Evolutionary conservation across 2,113 vertebrate genomes (phyloP).

Genomic region (Axis porcinus): DNA sequence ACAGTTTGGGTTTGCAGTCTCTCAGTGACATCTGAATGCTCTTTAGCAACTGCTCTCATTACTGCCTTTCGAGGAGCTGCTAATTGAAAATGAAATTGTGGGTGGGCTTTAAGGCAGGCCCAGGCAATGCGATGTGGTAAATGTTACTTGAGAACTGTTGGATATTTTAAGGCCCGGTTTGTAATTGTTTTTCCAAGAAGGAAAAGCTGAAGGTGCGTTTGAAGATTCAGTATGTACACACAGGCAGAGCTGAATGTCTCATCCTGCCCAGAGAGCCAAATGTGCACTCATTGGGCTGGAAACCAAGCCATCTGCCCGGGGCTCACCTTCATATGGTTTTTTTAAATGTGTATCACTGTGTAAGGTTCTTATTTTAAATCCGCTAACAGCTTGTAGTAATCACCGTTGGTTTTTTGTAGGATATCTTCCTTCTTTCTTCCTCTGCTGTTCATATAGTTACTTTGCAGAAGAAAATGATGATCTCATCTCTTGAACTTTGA

Average conservation of each 20-base stretch:
- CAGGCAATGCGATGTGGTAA: constrained; percentile 23
- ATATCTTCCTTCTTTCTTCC: not conserved
- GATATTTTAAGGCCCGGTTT: not conserved
- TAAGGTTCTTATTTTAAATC: not conserved
- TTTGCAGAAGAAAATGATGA: not conserved
- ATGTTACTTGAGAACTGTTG: not conserved
- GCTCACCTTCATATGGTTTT: not conserved
- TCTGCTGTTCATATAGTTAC: not conserved
- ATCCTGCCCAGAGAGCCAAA: not conserved
- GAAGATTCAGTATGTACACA: not conserved
- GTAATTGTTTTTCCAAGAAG: constrained; percentile 20
- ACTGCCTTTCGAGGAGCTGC: constrained; percentile 80
- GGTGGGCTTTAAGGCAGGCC: constrained; percentile 78
- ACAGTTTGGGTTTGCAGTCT: constrained; percentile 85
- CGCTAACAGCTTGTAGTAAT: not conserved
- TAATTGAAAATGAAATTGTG: constrained; percentile 86
- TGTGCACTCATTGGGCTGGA: not conserved
- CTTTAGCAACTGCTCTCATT: constrained; percentile 87
- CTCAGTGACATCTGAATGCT: constrained; percentile 81
- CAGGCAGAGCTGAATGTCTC: not conserved
- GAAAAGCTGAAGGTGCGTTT: not conserved
- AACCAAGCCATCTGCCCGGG: not conserved
- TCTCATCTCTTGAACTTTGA: not conserved
- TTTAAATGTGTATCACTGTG: not conserved
- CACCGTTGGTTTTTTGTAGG: not conserved